Evolutionary conservation across 2,888 invertebrate species (phyloP).

Genomic region (Cybosia mesomella): DNA sequence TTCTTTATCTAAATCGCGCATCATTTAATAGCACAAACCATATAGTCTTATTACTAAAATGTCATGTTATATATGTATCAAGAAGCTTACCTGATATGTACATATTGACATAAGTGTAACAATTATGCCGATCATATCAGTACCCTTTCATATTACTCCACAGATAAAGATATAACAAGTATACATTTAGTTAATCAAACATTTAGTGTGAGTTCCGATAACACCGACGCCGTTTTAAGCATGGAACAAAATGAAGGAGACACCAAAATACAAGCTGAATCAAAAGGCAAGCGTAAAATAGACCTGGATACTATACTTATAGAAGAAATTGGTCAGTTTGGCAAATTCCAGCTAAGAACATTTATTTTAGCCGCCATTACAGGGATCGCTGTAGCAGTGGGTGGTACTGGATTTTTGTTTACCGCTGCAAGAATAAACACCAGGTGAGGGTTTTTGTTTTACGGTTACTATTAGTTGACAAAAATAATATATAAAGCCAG

Average conservation of each 20-base stretch:
- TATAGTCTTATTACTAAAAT: no score
- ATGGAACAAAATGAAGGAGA: not conserved
- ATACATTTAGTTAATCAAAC: not conserved
- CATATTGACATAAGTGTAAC: no score
- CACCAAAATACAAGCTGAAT: not conserved
- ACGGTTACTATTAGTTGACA: not conserved
- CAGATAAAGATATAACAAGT: not conserved
- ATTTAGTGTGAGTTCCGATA: not conserved
- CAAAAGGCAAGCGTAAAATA: not conserved
- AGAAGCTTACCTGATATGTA: no score
- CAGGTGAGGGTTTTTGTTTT: constrained; percentile 54
- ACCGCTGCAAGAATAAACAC: constrained; percentile 69
- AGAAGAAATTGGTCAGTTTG: constrained; percentile 71
- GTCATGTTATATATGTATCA: no score
- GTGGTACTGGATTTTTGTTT: constrained; percentile 66
- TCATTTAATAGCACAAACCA: no score
- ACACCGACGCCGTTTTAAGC: not conserved
- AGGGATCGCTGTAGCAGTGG: constrained; percentile 63
- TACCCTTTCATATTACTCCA: not conserved
- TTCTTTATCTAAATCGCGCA: no score
- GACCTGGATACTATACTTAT: constrained; percentile 61
- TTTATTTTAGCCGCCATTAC: constrained; percentile 55
- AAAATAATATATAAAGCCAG: not conserved
- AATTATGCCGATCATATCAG: not conserved
- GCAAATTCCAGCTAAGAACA: constrained; percentile 63